phyloP scores from a whole-genome alignment of 2,888 invertebrate species.

The Geophilus truncorum region DNA sequence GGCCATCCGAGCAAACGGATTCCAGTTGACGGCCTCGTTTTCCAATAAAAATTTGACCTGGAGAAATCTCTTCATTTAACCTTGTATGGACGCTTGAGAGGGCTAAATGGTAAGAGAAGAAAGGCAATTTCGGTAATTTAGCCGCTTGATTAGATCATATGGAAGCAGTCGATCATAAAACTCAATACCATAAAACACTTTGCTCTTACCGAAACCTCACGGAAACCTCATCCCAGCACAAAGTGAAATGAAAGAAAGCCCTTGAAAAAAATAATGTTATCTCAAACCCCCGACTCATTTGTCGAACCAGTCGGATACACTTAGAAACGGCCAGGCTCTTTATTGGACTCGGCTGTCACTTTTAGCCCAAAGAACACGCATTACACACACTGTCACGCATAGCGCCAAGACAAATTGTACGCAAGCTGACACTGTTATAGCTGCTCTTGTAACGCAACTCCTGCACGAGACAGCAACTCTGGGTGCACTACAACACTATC shows the following conservation, averaged over 20 bases:
- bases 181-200: not conserved
- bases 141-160: not conserved
- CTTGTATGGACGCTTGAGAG: not conserved
- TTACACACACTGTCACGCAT: slow-evolving; percentile 12
- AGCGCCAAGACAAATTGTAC: slow-evolving; percentile 11
- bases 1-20: not conserved
- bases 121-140: not conserved
- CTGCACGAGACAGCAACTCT: not conserved
- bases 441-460: not conserved
- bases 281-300: not conserved
- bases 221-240: not conserved
- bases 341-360: not conserved
- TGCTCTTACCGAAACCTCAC: not conserved
- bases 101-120: not conserved
- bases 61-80: slow-evolving; percentile 7
- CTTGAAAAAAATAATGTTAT: not conserved
- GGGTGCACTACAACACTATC: not conserved
- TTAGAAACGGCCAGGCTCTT: not conserved
- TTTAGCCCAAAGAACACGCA: slow-evolving; percentile 1
- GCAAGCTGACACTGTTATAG: not conserved
- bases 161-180: not conserved
- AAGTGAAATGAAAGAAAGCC: not conserved
- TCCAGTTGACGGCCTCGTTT: not conserved
- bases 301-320: not conserved
- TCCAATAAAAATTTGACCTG: slow-evolving; percentile 6